These are phyloP conservation scores for Hippocampus kuda DNA, from an alignment of 2,797 vertebrate species.

Conservation along the genomic window DNA sequence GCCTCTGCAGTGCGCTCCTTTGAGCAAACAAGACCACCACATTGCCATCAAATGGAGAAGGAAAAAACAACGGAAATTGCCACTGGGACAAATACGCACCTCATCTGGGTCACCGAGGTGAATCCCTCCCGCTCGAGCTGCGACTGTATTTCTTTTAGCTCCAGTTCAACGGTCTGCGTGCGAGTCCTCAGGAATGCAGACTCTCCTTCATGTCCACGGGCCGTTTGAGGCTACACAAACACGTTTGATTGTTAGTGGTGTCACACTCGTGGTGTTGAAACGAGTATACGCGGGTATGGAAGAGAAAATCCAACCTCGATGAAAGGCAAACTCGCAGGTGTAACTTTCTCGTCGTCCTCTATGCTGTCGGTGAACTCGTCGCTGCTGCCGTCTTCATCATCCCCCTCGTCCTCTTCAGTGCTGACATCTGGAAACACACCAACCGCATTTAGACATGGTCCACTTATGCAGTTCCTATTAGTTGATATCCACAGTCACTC, in stretches of 20 bases:
- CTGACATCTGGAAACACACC: constrained; percentile 62
- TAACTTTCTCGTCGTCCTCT: constrained; percentile 68
- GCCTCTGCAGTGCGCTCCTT: constrained; percentile 73
- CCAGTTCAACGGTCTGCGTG: constrained; percentile 57
- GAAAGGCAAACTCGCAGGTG: constrained; percentile 43
- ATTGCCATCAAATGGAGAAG: background rate
- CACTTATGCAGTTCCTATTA: background rate
- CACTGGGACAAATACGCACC: constrained; percentile 52
- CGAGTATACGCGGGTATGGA: background rate
- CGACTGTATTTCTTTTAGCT: constrained; percentile 67
- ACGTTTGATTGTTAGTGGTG: background rate
- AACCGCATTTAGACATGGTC: constrained; percentile 20
- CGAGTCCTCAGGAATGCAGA: constrained; percentile 25
- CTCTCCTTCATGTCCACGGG: constrained; percentile 14
- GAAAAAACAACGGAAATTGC: background rate
- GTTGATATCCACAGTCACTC: constrained; percentile 6
- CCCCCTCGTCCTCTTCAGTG: constrained; percentile 57
- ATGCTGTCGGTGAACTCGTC: constrained; percentile 75
- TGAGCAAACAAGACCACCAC: background rate
- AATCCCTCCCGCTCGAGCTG: constrained; percentile 76
- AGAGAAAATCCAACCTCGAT: constrained; percentile 42
- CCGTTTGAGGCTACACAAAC: constrained; percentile 28
- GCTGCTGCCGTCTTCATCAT: constrained; percentile 59
- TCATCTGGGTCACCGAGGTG: constrained; percentile 75
- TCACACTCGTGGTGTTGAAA: background rate